Evolutionary conservation across 30 jellyfish, hydroid and myxozoan species (phyloP).

Genomic region (Hydra vulgaris): DNA sequence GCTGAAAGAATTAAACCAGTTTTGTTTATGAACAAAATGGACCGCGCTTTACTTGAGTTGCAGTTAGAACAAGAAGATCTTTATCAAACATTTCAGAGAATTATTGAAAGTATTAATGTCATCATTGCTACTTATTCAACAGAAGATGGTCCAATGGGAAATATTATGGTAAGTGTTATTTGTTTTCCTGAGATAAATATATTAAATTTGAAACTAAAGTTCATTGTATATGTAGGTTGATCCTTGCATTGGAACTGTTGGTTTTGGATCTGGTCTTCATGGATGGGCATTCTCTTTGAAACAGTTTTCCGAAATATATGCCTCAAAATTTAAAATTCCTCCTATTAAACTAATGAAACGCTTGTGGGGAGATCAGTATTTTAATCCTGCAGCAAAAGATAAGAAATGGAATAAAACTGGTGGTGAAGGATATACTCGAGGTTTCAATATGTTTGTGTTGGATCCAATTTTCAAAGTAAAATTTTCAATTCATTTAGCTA

Average conservation of each 20-base stretch:
- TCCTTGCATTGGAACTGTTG: constrained; percentile 93
- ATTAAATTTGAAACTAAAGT: no score
- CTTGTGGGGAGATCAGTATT: constrained; percentile 98
- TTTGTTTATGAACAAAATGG: constrained; percentile 99
- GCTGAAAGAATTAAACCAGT: constrained; percentile 97
- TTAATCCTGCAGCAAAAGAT: constrained; percentile 63
- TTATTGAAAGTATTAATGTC: constrained; percentile 96
- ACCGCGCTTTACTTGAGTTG: constrained; percentile 92
- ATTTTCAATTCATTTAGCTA: background rate
- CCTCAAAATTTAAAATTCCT: constrained; percentile 84
- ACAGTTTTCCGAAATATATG: constrained; percentile 92
- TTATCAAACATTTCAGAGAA: constrained; percentile 84
- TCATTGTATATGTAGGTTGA: constrained; percentile 40
- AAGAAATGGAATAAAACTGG: constrained; percentile 89
- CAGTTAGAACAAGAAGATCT: constrained; percentile 94
- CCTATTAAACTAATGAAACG: constrained; percentile 77
- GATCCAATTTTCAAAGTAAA: constrained; percentile 94
- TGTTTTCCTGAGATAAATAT: background rate
- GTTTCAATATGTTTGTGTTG: constrained; percentile 78
- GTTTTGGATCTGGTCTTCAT: constrained; percentile 99
- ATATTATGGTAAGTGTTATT: constrained; percentile 30
- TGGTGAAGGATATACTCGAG: constrained; percentile 79
- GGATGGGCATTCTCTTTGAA: constrained; percentile 99
- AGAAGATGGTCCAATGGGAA: constrained; percentile 99
- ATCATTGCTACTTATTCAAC: constrained; percentile 90